These are phyloP conservation scores for Rotaria macrura DNA, from an alignment of 2,888 invertebrate species.

Conservation along the genomic window DNA sequence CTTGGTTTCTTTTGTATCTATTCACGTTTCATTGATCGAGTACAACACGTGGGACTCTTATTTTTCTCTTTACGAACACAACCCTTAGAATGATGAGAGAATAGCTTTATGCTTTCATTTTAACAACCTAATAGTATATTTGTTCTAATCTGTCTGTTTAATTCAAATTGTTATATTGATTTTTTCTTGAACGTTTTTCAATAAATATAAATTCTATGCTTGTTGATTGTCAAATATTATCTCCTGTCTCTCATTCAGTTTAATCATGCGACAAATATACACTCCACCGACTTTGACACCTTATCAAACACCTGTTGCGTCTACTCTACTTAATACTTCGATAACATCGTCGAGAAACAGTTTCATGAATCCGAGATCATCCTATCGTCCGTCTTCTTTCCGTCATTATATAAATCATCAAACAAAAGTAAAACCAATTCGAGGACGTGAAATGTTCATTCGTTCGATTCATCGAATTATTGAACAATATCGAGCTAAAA, in stretches of 20 bases:
- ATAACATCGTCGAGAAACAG: neutral
- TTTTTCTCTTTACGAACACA: no score
- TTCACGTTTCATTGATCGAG: no score
- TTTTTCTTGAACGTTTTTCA: neutral
- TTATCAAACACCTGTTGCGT: neutral
- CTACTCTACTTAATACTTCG: neutral
- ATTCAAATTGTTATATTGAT: neutral
- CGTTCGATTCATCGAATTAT: neutral
- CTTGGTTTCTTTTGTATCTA: no score
- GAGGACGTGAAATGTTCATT: neutral
- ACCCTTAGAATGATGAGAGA: neutral
- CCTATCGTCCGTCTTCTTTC: neutral
- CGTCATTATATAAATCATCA: neutral
- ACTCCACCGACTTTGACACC: neutral
- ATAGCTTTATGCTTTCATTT: neutral
- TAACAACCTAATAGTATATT: neutral
- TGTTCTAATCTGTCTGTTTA: neutral
- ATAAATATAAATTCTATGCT: no score
- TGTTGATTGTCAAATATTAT: neutral
- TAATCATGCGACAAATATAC: neutral
- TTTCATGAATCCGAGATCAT: neutral
- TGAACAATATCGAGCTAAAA: neutral
- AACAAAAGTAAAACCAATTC: neutral
- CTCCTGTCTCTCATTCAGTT: neutral
- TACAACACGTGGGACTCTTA: no score